phyloP scores from a whole-genome alignment of 2,113 vertebrate genomes.

The Poecilia latipinna region DNA sequence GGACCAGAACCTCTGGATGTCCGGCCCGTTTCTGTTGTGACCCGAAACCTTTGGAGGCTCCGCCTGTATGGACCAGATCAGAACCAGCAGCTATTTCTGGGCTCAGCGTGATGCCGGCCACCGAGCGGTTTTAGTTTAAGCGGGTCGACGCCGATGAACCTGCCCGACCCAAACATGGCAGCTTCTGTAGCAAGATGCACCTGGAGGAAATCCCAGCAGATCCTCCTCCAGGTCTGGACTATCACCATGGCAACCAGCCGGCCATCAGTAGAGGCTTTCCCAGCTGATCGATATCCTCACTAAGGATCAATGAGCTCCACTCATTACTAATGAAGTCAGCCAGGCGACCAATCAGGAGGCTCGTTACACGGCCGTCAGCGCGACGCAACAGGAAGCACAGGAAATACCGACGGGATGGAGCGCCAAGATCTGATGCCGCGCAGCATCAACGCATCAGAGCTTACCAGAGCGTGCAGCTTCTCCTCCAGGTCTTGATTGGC shows the following conservation, averaged over 20 bases:
- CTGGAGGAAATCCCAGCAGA: too few relatives aligned
- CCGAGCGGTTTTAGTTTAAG: too few relatives aligned
- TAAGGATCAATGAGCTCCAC: constrained; percentile 8
- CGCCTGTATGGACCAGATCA: too few relatives aligned
- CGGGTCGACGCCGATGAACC: too few relatives aligned
- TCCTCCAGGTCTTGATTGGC: constrained; percentile 98
- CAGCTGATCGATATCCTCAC: constrained; percentile 21
- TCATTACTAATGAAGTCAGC: constrained; percentile 1
- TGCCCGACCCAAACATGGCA: too few relatives aligned
- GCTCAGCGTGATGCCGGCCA: too few relatives aligned
- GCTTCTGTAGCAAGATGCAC: too few relatives aligned
- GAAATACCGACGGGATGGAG: background rate
- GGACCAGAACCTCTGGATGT: too few relatives aligned
- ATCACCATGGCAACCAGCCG: background rate
- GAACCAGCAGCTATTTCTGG: too few relatives aligned
- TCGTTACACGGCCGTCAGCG: background rate
- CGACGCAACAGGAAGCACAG: too few relatives aligned
- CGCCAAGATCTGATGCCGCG: background rate
- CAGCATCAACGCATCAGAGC: background rate
- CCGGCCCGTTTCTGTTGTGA: background rate
- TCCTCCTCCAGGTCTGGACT: too few relatives aligned
- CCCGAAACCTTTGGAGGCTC: background rate
- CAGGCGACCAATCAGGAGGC: constrained; percentile 16
- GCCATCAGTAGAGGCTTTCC: constrained; percentile 17
- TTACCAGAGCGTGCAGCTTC: constrained; percentile 95